phyloP scores from a whole-genome alignment of 1,140 invertebrate genomes.

The Drosophila tani region DNA sequence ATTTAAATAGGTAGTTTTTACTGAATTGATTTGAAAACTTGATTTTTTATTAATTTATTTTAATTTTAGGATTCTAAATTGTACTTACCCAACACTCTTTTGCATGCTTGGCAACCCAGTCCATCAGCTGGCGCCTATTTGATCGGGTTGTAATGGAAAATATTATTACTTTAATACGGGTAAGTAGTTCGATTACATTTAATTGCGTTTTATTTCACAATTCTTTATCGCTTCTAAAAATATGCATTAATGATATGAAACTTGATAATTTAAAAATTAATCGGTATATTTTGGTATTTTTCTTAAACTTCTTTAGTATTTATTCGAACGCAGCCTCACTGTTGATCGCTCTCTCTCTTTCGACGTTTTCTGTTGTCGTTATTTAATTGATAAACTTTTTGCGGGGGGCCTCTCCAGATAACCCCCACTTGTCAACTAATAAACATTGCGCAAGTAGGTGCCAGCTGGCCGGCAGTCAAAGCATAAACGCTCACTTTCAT shows the following conservation, averaged over 20 bases:
- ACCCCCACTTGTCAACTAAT: conserved; percentile 61
- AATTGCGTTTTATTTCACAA: too few species aligned
- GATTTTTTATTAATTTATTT: background rate
- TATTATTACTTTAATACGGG: too few species aligned
- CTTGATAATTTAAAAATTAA: background rate
- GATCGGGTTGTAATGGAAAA: background rate
- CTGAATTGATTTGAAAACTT: background rate
- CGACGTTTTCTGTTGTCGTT: conserved; percentile 48
- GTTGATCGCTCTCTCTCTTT: conserved; percentile 17
- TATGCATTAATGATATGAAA: too few species aligned
- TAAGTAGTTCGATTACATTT: too few species aligned
- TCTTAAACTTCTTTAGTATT: background rate
- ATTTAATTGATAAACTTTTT: conserved; percentile 73
- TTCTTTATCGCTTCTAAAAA: too few species aligned
- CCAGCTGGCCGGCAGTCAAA: conserved; percentile 5
- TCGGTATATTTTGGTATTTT: conserved; percentile 4
- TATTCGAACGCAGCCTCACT: conserved; percentile 1
- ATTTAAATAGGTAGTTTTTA: background rate
- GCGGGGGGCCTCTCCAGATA: conserved; percentile 59
- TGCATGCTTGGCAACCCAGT: background rate
- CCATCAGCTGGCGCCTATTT: conserved; percentile 15
- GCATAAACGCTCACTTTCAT: conserved; percentile 49
- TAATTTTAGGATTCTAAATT: background rate
- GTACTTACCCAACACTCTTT: background rate
- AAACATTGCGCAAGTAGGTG: conserved; percentile 64